Evolutionary conservation across 1,140 invertebrate species (phyloP).

Genomic region (Eupristina koningsbergeri): DNA sequence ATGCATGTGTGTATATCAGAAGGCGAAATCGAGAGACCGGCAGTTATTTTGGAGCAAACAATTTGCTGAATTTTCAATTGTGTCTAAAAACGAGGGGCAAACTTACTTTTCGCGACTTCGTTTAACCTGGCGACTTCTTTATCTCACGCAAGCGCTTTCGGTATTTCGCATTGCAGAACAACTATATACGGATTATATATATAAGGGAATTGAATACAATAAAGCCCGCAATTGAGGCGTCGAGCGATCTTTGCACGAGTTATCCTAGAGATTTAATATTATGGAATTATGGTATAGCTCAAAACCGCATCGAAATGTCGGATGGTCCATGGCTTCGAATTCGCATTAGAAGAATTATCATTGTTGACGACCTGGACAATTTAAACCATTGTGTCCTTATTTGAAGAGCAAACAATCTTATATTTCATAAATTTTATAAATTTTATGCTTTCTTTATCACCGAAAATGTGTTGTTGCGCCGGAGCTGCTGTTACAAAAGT

Average conservation of each 20-base stretch:
- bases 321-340: too few species aligned
- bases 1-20: not conserved
- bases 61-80: slow-evolving; percentile 23
- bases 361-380: too few species aligned
- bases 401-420: too few species aligned
- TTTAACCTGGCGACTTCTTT: not conserved
- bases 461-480: too few species aligned
- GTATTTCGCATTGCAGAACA: not conserved
- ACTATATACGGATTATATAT: not conserved
- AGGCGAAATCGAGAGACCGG: not conserved
- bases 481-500: too few species aligned
- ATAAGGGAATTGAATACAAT: not conserved
- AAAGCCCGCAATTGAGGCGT: not conserved
- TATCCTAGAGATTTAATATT: not conserved
- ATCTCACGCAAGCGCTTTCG: not conserved
- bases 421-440: too few species aligned
- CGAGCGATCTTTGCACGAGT: not conserved
- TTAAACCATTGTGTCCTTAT: too few species aligned
- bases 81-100: not conserved
- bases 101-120: not conserved
- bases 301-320: too few species aligned
- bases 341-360: too few species aligned
- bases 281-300: too few species aligned
- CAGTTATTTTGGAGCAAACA: slow-evolving; percentile 11
- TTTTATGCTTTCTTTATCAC: too few species aligned